Evolutionary conservation across 2,797 vertebrate genomes (phyloP), one percentile per base, ranked within the genome.

Genomic region (Pangasius macronema): DNA sequence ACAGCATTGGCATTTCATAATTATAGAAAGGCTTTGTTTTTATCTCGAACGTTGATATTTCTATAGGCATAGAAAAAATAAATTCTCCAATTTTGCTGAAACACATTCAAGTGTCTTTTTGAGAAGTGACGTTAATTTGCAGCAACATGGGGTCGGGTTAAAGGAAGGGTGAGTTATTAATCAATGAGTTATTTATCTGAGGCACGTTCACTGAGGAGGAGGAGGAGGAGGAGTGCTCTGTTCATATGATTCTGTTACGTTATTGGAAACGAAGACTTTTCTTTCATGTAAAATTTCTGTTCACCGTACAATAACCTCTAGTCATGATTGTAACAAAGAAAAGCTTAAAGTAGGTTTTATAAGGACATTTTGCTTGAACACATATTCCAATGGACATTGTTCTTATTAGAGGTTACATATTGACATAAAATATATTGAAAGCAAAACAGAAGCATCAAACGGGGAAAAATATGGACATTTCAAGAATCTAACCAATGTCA

Each of bases 21-120:
- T 85, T 18, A 89, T 82, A 86, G 51, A 92, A 80, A 94, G 79
- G 86, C 24, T 65, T 82, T 88, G 91, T 91, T 92, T 93, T 91
- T 61, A 89, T 91, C 92, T 92, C 93, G 93, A 93, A 91, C 92
- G 90, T 89, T 87, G 82, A 91, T 88, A 89, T 90, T 86, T 91
- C 93, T 39, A 57, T 55, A 53, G 92, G 91, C 90, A 93, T 95
- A 94, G 92, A 95, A 92, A 95, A 96, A 94, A 95, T 93, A 92
- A 91, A 93, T 90, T 68, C 87, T 88, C 59, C 49, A 85, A 86
- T 53, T 82, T 68, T 57, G 61, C 33, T 46, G 88, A 84, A 91
- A 91, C 91, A 88, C 89, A 89, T 91, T 93, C 85, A 84, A 67
- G 80, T 84, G 88, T 90, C 86, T 88, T 90, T 81, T 84, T 51